Evolutionary conservation across 2,113 vertebrate genomes (phyloP).

Genomic region (Aplodontia rufa): DNA sequence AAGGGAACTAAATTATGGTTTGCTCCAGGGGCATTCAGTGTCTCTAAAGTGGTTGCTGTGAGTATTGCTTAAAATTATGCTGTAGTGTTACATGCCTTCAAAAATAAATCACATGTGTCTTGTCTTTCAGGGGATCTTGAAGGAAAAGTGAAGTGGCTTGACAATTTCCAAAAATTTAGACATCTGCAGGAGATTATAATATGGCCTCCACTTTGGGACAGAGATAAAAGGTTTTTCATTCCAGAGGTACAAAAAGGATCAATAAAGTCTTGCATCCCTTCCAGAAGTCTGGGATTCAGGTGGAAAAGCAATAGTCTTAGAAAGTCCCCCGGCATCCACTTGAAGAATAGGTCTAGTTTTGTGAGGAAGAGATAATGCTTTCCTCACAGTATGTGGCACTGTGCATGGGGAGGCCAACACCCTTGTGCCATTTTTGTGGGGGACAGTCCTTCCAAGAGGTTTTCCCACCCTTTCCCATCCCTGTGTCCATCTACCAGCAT

Average conservation of each 20-base stretch:
- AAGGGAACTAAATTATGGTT: neutral
- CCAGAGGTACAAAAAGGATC: constrained; percentile 88
- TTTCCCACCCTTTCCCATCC: neutral
- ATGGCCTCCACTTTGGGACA: constrained; percentile 94
- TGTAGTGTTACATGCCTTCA: neutral
- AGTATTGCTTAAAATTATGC: neutral
- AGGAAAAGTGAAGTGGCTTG: constrained; percentile 95
- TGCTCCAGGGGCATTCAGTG: neutral
- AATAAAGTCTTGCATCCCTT: neutral
- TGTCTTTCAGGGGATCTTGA: constrained; percentile 90
- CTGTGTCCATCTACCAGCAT: neutral
- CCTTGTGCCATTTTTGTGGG: neutral
- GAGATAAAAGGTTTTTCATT: constrained; percentile 92
- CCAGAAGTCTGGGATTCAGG: neutral
- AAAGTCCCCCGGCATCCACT: neutral
- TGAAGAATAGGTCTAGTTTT: neutral
- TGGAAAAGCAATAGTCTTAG: neutral
- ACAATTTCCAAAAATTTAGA: constrained; percentile 94
- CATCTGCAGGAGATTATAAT: constrained; percentile 91
- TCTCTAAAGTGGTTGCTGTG: neutral
- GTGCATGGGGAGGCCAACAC: too few relatives aligned
- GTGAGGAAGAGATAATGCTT: neutral
- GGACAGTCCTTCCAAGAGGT: neutral
- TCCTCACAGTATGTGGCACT: accelerated
- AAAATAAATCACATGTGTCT: constrained; percentile 25